phyloP scores from a whole-genome alignment of 2,797 vertebrate species.

The Lindbergichthys nudifrons region DNA sequence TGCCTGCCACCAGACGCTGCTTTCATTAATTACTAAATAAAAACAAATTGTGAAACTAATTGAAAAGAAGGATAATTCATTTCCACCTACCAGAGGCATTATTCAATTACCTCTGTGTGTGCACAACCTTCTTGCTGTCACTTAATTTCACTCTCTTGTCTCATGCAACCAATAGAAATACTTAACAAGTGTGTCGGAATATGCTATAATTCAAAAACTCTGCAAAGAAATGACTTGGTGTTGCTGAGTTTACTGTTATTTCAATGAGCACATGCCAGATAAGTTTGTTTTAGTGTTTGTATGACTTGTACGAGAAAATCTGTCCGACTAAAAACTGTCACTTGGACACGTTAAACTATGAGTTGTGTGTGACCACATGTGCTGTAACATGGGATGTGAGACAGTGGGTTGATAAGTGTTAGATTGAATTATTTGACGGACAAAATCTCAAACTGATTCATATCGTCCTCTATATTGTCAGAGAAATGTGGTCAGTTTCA shows the following conservation, averaged over 20 bases:
- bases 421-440: conserved; percentile 46
- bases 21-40: conserved; percentile 90
- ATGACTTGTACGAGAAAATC: conserved; percentile 25
- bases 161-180: conserved; percentile 54
- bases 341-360: conserved; percentile 24
- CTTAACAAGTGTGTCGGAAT: conserved; percentile 57
- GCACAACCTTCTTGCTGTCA: conserved; percentile 61
- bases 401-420: conserved; percentile 31
- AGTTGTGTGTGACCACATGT: conserved; percentile 25
- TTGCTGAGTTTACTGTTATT: conserved; percentile 16
- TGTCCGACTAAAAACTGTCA: conserved; percentile 54
- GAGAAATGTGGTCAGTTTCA: conserved; percentile 57
- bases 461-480: conserved; percentile 15
- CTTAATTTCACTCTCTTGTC: conserved; percentile 65
- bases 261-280: conserved; percentile 17
- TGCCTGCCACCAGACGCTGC: conserved; percentile 80
- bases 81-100: conserved; percentile 85
- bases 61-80: conserved; percentile 87
- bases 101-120: conserved; percentile 83
- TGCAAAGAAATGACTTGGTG: conserved; percentile 29
- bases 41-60: conserved; percentile 90
- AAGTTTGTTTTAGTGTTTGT: conserved; percentile 23
- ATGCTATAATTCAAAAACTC: conserved; percentile 46
- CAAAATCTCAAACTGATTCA: conserved; percentile 65
- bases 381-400: conserved; percentile 45